Evolutionary conservation across 2,888 invertebrate species (phyloP).

Genomic region (Brenthis hecate): DNA sequence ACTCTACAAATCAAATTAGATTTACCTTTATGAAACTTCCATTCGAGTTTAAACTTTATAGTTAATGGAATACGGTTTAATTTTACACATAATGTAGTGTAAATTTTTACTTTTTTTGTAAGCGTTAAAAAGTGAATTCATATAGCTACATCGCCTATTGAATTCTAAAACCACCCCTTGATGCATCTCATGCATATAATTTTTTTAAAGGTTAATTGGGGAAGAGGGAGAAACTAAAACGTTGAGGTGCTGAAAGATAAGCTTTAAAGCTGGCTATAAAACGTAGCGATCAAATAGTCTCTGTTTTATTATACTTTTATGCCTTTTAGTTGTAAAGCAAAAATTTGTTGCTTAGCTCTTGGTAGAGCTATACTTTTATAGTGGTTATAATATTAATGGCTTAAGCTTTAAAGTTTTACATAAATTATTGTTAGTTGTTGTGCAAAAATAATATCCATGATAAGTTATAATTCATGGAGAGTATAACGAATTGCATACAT

Average conservation of each 20-base stretch:
- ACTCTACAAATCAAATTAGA: slow-evolving; percentile 33
- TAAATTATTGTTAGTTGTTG: too few species aligned
- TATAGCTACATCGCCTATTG: slow-evolving; percentile 33
- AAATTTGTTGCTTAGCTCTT: neutral
- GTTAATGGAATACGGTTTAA: neutral
- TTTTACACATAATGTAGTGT: neutral
- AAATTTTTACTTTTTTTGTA: slow-evolving; percentile 31
- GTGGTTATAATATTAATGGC: too few species aligned
- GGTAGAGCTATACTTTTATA: too few species aligned
- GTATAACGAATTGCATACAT: too few species aligned
- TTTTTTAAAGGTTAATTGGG: slow-evolving; percentile 20
- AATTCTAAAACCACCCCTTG: slow-evolving; percentile 32
- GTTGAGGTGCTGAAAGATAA: slow-evolving; percentile 9
- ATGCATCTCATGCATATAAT: slow-evolving; percentile 24
- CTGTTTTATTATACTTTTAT: neutral
- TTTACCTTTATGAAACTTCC: slow-evolving; percentile 1
- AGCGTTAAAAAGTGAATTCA: slow-evolving; percentile 40
- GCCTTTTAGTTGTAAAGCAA: slow-evolving; percentile 2
- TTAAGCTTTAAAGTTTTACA: too few species aligned
- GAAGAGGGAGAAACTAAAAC: slow-evolving; percentile 1
- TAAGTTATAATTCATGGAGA: too few species aligned
- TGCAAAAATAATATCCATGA: too few species aligned
- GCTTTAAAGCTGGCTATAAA: neutral
- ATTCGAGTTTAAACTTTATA: slow-evolving; percentile 1
- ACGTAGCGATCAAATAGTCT: too few species aligned